Base-by-base conservation (phyloP, 2,113 vertebrate species). In the Nannobrachium achirus region DNA sequence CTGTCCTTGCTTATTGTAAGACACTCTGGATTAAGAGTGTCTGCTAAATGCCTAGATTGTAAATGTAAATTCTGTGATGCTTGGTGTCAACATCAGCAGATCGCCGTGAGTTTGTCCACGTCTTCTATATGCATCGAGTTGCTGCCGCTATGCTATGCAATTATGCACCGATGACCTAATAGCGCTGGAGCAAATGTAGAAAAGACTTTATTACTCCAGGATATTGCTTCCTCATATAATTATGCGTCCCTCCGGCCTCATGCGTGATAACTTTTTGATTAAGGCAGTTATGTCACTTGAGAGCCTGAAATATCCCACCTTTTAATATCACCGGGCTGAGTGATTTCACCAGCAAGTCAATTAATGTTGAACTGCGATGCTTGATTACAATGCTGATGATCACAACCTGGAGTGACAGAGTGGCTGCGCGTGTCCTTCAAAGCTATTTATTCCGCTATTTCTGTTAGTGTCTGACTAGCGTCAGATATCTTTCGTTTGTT, bases 321-420 rank as follows among this genome's bases (percentile, higher is more conserved):
- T 91, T 91, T 91, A 89, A 86, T 89, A 88, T 86, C 71, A 90
- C 80, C 86, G 84, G 80, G 73, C 81, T 83, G 87, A 86, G 83
- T 80, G 88, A 89, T 90, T 88, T 82, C 52, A 42, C 48, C 75
- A 39, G 73, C 76, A 42, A 73, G 86, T 84, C 86, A 89, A 91
- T 86, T 77, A 70, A 45, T 71, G 84, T 53, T 71, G 81, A 88
- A 83, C 79, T 75, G 76, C 19, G 73, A 80, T 57, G 80, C 83
- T 85, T 84, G 81, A 90, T 90, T 88, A 79, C 51, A 67, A 81
- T 72, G 75, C 80, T 75, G 77, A 78, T 74, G 78, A 68, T 66
- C 25, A 74, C 73, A 56, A 9, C 19, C 14, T 16, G 77, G 9
- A 51, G 80, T 66, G 75, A 72, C 79, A 69, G 64, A 64, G 51